Evolutionary conservation across 2,113 vertebrate species (phyloP).

Genomic region (Limanda limanda): DNA sequence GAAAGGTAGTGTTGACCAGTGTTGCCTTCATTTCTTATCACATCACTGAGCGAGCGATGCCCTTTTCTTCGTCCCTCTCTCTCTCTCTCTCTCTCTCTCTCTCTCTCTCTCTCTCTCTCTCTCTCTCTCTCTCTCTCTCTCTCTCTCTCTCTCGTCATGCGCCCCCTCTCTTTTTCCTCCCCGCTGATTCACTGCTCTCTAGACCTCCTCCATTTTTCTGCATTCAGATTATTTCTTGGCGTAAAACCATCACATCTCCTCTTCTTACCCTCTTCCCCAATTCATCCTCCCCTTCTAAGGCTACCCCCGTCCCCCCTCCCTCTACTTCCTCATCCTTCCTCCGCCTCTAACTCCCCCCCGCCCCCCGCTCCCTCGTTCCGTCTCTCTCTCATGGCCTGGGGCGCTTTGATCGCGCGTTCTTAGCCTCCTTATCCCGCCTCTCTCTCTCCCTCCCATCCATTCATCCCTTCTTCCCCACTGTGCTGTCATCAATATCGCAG

Average conservation of each 20-base stretch:
- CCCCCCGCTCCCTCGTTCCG: conserved; percentile 6
- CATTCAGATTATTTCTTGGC: conserved; percentile 38
- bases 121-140: conserved; percentile 22
- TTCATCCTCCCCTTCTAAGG: conserved; percentile 23
- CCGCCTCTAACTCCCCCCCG: conserved; percentile 11
- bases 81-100: neutral
- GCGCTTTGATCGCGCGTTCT: conserved; percentile 75
- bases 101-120: conserved; percentile 20
- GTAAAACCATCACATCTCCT: conserved; percentile 29
- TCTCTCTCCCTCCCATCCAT: conserved; percentile 50
- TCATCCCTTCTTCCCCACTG: conserved; percentile 68
- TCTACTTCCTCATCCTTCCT: neutral
- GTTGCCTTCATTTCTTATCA: conserved; percentile 68
- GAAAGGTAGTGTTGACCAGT: conserved; percentile 37
- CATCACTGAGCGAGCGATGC: conserved; percentile 53
- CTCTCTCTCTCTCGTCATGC: conserved; percentile 13
- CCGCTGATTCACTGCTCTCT: too few species aligned
- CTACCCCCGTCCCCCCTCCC: neutral
- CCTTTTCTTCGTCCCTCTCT: conserved; percentile 53
- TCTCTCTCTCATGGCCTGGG: conserved; percentile 52
- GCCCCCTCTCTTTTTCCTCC: too few species aligned
- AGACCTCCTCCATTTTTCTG: neutral
- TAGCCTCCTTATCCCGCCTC: conserved; percentile 63
- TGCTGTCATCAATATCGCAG: conserved; percentile 79
- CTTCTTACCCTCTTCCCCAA: conserved; percentile 2